phyloP scores from a whole-genome alignment of 1,140 invertebrate genomes.

The Drosophila oshimai region DNA sequence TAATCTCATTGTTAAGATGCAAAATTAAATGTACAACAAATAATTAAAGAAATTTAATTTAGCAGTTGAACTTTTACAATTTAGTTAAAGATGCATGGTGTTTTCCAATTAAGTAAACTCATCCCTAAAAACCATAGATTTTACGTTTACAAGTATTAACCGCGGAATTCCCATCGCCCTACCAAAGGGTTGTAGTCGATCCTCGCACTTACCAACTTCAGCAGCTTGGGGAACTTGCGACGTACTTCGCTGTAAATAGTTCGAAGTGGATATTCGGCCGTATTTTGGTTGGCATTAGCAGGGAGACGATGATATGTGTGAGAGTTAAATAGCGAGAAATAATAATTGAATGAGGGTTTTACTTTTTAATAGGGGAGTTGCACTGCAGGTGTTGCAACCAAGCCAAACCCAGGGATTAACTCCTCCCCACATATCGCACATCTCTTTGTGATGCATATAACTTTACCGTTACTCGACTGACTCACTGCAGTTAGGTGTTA shows the following conservation, averaged over 20 bases:
- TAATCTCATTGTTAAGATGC: no score
- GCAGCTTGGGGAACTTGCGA: constrained; percentile 92
- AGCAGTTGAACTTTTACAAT: no score
- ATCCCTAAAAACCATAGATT: no score
- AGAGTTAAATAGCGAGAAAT: constrained; percentile 34
- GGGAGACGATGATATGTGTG: constrained; percentile 15
- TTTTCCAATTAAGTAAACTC: no score
- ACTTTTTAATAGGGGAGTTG: not conserved
- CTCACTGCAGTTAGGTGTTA: constrained; percentile 5
- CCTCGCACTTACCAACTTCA: constrained; percentile 89
- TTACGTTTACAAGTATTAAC: no score
- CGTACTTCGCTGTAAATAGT: constrained; percentile 90
- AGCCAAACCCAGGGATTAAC: not conserved
- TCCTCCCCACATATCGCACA: not conserved
- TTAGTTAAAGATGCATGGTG: no score
- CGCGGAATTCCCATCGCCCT: not conserved
- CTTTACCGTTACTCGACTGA: not conserved
- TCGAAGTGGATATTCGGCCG: constrained; percentile 46
- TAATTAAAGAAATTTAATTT: no score
- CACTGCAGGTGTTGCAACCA: not conserved
- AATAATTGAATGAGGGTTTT: constrained; percentile 21
- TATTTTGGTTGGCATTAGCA: constrained; percentile 25
- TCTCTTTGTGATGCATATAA: not conserved
- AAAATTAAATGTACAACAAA: no score
- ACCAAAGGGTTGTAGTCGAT: no score